A percentile compares a stretch with the other conserved stretches of the same genome.
phyloP scores from a whole-genome alignment of 2,113 vertebrate species.

The Cephalopterus ornatus region DNA sequence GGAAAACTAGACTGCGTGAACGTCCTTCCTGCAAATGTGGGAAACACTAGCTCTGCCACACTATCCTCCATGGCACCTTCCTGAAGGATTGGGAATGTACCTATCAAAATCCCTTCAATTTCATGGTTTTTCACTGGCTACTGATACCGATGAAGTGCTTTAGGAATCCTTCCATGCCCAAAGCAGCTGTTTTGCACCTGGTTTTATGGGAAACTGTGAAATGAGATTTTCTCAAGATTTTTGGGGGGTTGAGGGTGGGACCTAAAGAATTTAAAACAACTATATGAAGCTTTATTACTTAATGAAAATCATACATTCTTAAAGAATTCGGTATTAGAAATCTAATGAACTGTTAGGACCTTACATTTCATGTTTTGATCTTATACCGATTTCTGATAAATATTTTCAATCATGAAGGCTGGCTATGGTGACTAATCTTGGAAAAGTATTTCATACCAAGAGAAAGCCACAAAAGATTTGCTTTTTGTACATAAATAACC shows the following conservation, averaged over 20 bases:
- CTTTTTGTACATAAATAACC: neutral
- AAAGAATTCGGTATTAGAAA: neutral
- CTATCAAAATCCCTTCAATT: constrained; percentile 43
- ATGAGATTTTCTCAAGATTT: constrained; percentile 76
- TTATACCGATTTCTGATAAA: neutral
- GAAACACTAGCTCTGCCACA: constrained; percentile 29
- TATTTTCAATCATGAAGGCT: neutral
- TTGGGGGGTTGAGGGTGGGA: constrained; percentile 4
- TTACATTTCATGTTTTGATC: neutral
- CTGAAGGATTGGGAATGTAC: neutral
- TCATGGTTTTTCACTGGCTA: constrained; percentile 33
- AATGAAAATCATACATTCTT: neutral
- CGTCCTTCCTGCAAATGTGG: neutral
- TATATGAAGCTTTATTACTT: neutral
- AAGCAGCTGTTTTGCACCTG: constrained; percentile 74
- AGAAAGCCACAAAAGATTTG: neutral
- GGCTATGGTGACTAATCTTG: neutral
- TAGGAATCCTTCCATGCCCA: constrained; percentile 21
- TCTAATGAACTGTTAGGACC: neutral
- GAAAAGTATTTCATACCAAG: neutral
- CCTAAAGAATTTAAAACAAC: constrained; percentile 12
- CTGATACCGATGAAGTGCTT: constrained; percentile 37
- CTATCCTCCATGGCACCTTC: constrained; percentile 35
- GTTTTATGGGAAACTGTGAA: constrained; percentile 72
- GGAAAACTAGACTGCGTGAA: neutral